Conservation (phyloP, 2,888 invertebrate genomes). For the Clunio marinus region DNA sequence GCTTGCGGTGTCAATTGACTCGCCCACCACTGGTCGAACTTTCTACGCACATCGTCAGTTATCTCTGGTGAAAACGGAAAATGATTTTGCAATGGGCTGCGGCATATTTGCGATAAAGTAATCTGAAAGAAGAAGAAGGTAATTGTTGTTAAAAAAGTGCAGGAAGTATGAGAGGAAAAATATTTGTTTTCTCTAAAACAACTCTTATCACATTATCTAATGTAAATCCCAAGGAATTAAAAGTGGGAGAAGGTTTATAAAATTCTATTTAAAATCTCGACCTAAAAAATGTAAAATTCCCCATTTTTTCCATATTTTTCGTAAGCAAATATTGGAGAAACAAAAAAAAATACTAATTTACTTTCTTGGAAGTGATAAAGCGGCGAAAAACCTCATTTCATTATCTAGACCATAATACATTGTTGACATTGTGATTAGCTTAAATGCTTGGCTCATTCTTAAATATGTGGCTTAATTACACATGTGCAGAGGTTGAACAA, state of each 20-base stretch:
- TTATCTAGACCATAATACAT: conserved; percentile 12
- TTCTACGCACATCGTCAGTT: conserved; percentile 76
- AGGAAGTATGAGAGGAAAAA: not conserved
- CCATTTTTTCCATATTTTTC: not conserved
- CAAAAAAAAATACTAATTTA: too few species aligned
- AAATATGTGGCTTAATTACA: conserved; percentile 17
- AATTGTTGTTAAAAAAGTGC: not conserved
- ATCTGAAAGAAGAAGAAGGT: conserved; percentile 60
- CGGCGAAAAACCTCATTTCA: conserved; percentile 19
- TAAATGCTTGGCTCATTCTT: not conserved
- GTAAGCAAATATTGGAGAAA: not conserved
- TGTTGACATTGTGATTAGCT: conserved; percentile 33
- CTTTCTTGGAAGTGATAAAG: not conserved
- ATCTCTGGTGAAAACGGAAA: conserved; percentile 68
- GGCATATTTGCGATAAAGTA: conserved; percentile 75
- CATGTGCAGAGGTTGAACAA: not conserved
- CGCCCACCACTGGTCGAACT: conserved; percentile 90
- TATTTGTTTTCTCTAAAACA: not conserved
- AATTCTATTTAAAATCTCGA: not conserved
- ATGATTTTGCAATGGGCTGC: conserved; percentile 65
- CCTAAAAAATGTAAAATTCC: not conserved
- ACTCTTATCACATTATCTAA: not conserved
- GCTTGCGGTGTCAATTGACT: conserved; percentile 64
- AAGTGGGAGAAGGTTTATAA: not conserved
- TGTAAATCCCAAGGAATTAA: too few species aligned